phyloP scores from a whole-genome alignment of 2,797 vertebrate genomes.

The Masticophis lateralis region DNA sequence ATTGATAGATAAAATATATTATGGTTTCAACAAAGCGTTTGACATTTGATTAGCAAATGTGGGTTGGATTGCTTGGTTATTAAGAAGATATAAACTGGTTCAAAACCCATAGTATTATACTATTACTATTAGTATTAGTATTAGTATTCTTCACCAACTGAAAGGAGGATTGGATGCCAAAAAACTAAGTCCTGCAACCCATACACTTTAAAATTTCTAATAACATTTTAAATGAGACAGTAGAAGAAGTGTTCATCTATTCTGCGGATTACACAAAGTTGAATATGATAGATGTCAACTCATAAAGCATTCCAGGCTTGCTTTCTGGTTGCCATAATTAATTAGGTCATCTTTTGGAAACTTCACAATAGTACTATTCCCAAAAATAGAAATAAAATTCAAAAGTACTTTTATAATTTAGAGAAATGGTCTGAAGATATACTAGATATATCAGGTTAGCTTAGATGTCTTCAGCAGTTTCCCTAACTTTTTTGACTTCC shows the following conservation, averaged over 20 bases:
- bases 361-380: neutral
- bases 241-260: neutral
- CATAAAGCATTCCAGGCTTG: no score
- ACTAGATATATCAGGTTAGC: neutral
- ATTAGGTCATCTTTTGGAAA: no score
- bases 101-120: neutral
- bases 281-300: neutral
- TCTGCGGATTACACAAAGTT: neutral
- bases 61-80: neutral
- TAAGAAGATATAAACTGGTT: neutral
- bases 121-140: neutral
- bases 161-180: neutral
- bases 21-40: neutral
- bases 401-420: neutral
- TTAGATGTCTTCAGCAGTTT: neutral
- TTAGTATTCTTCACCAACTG: neutral
- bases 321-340: no score
- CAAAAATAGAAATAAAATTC: neutral
- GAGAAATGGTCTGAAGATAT: neutral
- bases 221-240: neutral
- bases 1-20: neutral
- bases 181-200: neutral
- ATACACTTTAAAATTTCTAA: neutral
- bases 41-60: neutral
- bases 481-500: neutral